Conservation (phyloP, 2,888 invertebrate species). For the Eilema depressum region DNA sequence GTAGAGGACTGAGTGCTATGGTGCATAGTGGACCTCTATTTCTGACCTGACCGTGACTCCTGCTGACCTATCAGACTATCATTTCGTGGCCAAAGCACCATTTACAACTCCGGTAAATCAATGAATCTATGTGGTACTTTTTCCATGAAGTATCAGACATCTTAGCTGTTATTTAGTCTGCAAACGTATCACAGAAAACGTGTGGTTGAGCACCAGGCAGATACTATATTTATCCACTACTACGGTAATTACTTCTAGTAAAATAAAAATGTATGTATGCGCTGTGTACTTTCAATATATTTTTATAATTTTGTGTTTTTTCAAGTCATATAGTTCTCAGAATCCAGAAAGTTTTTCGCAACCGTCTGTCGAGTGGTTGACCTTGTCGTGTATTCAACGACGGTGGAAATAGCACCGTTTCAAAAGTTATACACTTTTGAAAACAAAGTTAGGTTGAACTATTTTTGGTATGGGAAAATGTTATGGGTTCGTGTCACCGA, state of each 20-base stretch:
- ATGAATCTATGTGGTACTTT: neutral
- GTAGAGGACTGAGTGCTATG: no score
- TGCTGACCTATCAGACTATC: neutral
- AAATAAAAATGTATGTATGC: neutral
- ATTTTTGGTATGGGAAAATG: neutral
- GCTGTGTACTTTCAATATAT: neutral
- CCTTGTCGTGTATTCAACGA: conserved; percentile 4
- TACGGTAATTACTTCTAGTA: conserved; percentile 2
- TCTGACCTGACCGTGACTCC: neutral
- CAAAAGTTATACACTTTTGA: neutral
- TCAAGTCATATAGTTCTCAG: conserved; percentile 1
- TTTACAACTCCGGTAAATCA: neutral
- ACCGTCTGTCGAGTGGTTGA: neutral
- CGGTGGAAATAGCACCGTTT: neutral
- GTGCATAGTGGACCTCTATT: neutral
- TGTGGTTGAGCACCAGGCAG: neutral
- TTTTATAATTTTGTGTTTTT: neutral
- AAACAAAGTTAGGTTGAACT: neutral
- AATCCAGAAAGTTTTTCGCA: conserved; percentile 7
- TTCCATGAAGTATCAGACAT: neutral
- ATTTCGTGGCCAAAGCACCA: neutral
- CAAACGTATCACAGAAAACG: neutral
- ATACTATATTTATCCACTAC: neutral
- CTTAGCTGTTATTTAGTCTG: neutral
- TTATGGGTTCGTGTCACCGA: neutral